phyloP scores from a whole-genome alignment of 2,797 vertebrate genomes.

The Morus bassanus region DNA sequence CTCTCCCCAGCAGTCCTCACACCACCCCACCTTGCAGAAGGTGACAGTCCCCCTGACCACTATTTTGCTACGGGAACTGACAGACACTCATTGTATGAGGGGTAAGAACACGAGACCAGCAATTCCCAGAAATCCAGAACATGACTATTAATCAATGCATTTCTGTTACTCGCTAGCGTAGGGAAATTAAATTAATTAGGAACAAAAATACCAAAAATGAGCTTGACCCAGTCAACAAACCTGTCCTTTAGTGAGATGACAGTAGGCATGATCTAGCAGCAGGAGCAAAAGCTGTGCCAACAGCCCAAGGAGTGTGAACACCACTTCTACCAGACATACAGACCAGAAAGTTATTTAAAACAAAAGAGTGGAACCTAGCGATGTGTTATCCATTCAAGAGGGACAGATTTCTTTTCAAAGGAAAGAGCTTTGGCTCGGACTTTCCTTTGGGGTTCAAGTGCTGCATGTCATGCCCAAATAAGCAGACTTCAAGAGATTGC shows the following conservation, averaged over 20 bases:
- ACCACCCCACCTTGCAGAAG: background rate
- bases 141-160: background rate
- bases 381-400: background rate
- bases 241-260: background rate
- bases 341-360: constrained; percentile 20
- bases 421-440: background rate
- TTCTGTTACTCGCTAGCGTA: background rate
- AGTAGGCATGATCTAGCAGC: background rate
- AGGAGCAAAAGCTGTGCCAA: constrained; percentile 9
- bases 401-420: background rate
- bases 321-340: background rate
- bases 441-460: constrained; percentile 19
- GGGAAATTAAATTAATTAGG: background rate
- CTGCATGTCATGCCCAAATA: constrained; percentile 60
- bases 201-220: background rate
- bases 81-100: rapidly evolving
- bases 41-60: background rate
- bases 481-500: constrained; percentile 61
- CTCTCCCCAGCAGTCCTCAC: background rate
- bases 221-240: background rate
- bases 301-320: background rate
- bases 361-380: background rate
- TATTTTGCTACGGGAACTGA: background rate
- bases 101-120: rapidly evolving
- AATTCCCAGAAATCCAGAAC: background rate